A percentile compares a stretch with the other conserved stretches of the same genome.
phyloP scores from a whole-genome alignment of 1,140 invertebrate genomes.

The Drosophila athabasca region DNA sequence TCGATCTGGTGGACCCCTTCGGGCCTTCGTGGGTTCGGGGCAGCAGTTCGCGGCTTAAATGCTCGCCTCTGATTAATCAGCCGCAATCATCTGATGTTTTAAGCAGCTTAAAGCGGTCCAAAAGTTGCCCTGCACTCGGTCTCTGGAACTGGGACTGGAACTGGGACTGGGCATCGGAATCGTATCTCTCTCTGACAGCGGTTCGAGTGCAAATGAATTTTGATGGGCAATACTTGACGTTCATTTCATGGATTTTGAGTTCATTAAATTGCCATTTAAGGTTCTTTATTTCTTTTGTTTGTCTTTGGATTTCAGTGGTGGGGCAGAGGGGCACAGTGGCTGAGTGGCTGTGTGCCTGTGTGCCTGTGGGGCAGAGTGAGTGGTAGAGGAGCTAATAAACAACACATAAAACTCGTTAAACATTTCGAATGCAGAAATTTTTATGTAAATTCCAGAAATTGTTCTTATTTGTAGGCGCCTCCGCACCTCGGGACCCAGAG shows the following conservation, averaged over 20 bases:
- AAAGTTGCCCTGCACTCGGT: slow-evolving; percentile 23
- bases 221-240: slow-evolving; percentile 74
- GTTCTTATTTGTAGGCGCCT: slow-evolving; percentile 59
- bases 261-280: slow-evolving; percentile 81
- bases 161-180: slow-evolving; percentile 23
- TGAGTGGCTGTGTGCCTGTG: neutral
- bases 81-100: slow-evolving; percentile 81
- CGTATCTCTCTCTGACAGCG: slow-evolving; percentile 41
- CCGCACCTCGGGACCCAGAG: neutral
- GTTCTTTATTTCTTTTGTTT: slow-evolving; percentile 72
- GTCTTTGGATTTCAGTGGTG: slow-evolving; percentile 3
- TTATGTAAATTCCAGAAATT: slow-evolving; percentile 80
- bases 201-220: slow-evolving; percentile 76
- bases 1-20: slow-evolving; percentile 1
- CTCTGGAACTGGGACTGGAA: slow-evolving; percentile 25
- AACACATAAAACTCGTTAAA: slow-evolving; percentile 54
- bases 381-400: slow-evolving; percentile 55
- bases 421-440: slow-evolving; percentile 56
- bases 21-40: slow-evolving; percentile 5
- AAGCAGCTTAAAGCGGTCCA: slow-evolving; percentile 74
- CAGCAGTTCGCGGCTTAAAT: slow-evolving; percentile 62
- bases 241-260: slow-evolving; percentile 79
- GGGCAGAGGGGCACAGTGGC: too few relatives aligned
- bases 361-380: neutral
- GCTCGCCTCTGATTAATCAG: slow-evolving; percentile 80